Evolutionary conservation across 1,140 invertebrate species (phyloP).

Genomic region (Drosophila micromelanica): DNA sequence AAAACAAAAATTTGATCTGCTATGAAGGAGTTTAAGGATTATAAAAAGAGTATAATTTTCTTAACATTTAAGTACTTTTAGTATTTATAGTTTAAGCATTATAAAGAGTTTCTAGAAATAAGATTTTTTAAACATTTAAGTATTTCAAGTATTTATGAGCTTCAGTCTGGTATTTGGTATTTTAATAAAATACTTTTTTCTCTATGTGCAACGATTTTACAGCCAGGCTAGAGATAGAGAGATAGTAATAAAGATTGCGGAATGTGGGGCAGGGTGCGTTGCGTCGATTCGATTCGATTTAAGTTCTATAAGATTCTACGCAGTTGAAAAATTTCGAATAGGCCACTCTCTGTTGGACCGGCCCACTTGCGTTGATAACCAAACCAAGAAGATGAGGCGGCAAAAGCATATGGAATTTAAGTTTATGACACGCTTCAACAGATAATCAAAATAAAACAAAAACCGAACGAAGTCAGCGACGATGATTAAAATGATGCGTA

Average conservation of each 20-base stretch:
- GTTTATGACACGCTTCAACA: slow-evolving; percentile 46
- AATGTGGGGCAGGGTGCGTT: slow-evolving; percentile 60
- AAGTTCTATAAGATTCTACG: slow-evolving; percentile 50
- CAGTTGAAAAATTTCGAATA: slow-evolving; percentile 49
- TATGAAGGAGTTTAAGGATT: too few species aligned
- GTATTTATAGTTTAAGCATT: too few species aligned
- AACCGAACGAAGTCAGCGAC: neutral
- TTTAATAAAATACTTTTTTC: too few species aligned
- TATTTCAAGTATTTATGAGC: too few species aligned
- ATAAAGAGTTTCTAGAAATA: too few species aligned
- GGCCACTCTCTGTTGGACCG: slow-evolving; percentile 9
- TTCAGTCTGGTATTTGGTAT: too few species aligned
- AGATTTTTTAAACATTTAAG: too few species aligned
- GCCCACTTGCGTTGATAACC: slow-evolving; percentile 40
- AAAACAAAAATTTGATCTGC: too few species aligned
- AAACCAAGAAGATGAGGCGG: neutral
- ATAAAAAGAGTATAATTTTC: too few species aligned
- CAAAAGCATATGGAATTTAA: slow-evolving; percentile 20
- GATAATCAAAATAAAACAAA: slow-evolving; percentile 12
- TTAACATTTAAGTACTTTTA: too few species aligned
- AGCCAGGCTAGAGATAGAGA: neutral
- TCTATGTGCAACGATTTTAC: neutral
- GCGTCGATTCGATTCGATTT: too few species aligned
- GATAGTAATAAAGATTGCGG: slow-evolving; percentile 11
- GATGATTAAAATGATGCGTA: slow-evolving; percentile 44